Base-by-base conservation (phyloP, 2,888 invertebrate species). In the Nemotelus nigrinus region DNA sequence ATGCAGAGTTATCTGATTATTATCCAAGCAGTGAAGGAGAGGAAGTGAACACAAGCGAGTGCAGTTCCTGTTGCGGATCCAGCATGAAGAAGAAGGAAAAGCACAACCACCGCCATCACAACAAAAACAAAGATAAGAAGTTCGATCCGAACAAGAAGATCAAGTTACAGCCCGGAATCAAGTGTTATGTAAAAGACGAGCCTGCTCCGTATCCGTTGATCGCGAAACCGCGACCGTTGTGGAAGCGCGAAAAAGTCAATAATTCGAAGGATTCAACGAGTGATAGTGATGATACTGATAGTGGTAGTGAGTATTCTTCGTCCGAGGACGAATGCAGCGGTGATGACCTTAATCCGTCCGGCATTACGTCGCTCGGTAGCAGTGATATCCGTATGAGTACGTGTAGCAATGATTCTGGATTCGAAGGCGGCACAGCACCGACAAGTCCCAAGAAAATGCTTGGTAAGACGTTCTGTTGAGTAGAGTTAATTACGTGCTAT, bases 351-450 rank as follows among this genome's bases (percentile, higher is more conserved):
- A 77, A 79, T 39, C 83, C 82, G 81, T 87, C 85, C 75, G 89
- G 88, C 81, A 60, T 79, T 41, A 76, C 76, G 39, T 67, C 75
- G n/a, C 44, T 75, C 47, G 65, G 25, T n/a, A 67, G 68, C 76
- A 70, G 75, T 53, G 75, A 78, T 68, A 89, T 90, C 82, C 89
- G 90, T 83, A 89, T 90, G 87, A 89, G 91, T 83, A 94, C 93
- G 80, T 93, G 93, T 83, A 94, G 94, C 83, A 93, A 93, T 86
- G 95, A 95, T 88, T 95, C 95, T 78, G 94, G 95, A 81, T 94
- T 95, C 86, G 94, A 94, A 86, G 90, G 87, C 78, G 91, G 91
- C 78, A 91, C 92, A 70, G 91, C 91, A 77, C 91, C 92, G 57
- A 89, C 90, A 79, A 91, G 91, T 82, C 91, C 91, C 78, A 90